Conservation (phyloP, 1,140 invertebrate species). For the Lineus longissimus region DNA sequence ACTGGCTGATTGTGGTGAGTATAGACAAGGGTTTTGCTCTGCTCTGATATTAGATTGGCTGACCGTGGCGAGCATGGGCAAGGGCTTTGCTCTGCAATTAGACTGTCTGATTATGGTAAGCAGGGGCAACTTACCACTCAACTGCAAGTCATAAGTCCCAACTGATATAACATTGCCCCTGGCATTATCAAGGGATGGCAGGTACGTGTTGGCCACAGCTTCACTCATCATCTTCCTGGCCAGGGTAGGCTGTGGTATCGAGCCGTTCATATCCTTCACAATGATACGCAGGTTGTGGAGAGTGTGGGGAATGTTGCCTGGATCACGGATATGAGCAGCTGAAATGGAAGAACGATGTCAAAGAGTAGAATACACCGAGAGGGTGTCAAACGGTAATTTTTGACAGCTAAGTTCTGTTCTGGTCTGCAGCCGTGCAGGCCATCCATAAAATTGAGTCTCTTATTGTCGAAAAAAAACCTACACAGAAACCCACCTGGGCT, state of each 20-base stretch:
- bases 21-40: too few relatives aligned
- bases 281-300: slow-evolving; percentile 78
- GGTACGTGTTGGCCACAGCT: slow-evolving; percentile 69
- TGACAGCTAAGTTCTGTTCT: too few relatives aligned
- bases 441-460: too few relatives aligned
- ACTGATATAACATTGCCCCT: slow-evolving; percentile 40
- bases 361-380: too few relatives aligned
- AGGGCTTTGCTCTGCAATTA: too few relatives aligned
- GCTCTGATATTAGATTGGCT: too few relatives aligned
- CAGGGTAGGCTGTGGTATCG: slow-evolving; percentile 75
- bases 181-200: slow-evolving; percentile 59
- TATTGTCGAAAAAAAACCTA: too few relatives aligned
- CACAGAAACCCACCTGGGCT: too few relatives aligned
- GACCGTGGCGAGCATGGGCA: too few relatives aligned
- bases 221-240: slow-evolving; percentile 83
- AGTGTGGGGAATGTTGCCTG: slow-evolving; percentile 67
- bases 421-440: too few relatives aligned
- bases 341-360: slow-evolving; percentile 12
- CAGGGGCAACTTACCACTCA: slow-evolving; percentile 40
- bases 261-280: slow-evolving; percentile 74
- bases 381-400: not conserved
- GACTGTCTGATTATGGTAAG: too few relatives aligned
- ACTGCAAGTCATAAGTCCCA: slow-evolving; percentile 48
- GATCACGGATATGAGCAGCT: slow-evolving; percentile 77
- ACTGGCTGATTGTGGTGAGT: too few relatives aligned